A percentile compares a stretch with the other conserved stretches of the same genome.
phyloP scores from a whole-genome alignment of 2,113 vertebrate genomes.

The Murina feae region DNA sequence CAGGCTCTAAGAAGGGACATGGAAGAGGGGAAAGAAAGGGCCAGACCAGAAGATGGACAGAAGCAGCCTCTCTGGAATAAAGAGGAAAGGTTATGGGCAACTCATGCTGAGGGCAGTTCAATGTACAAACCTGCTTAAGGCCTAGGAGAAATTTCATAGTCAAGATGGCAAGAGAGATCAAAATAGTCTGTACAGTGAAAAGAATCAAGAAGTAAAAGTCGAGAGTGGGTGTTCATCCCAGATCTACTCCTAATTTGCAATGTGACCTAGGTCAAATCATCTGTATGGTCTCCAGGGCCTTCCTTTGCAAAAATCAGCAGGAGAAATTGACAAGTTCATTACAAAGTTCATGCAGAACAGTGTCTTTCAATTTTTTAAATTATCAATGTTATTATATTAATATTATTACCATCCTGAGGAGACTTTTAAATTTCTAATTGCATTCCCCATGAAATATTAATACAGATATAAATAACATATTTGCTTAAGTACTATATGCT shows the following conservation, averaged over 20 bases:
- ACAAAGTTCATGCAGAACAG: conserved; percentile 43
- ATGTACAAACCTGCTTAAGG: background rate
- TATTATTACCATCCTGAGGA: background rate
- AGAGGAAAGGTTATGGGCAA: background rate
- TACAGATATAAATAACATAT: background rate
- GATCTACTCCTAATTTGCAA: conserved; percentile 52
- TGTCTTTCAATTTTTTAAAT: background rate
- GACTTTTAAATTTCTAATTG: background rate
- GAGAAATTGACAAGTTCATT: conserved; percentile 55
- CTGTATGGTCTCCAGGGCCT: conserved; percentile 23
- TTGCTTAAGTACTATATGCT: background rate
- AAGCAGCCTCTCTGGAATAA: background rate
- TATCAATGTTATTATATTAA: background rate
- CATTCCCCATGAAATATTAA: background rate
- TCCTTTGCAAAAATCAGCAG: conserved; percentile 43
- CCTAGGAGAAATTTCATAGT: background rate
- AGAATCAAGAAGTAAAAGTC: conserved; percentile 47
- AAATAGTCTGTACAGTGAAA: background rate
- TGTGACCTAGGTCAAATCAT: conserved; percentile 59
- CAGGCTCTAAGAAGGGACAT: background rate
- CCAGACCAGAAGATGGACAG: background rate
- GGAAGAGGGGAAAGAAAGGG: background rate
- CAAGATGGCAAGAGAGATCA: background rate
- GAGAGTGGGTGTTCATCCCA: conserved; percentile 46
- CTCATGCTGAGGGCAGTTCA: background rate